Conservation (phyloP, 2,113 vertebrate genomes). For the Heliornis fulica region DNA sequence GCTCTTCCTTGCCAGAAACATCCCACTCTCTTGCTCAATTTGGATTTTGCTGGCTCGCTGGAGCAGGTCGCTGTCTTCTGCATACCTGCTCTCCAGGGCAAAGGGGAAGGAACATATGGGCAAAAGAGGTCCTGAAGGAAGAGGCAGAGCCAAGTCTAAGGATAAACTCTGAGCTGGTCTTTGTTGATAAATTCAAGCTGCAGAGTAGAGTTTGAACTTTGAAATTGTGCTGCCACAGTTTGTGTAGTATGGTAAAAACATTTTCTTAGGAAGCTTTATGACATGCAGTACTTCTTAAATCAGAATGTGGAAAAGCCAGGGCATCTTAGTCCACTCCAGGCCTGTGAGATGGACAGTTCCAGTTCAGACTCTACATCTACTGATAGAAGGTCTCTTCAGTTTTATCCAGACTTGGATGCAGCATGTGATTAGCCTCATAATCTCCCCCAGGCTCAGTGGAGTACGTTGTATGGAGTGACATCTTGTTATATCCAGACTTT, state of each 20-base stretch:
- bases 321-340: not conserved
- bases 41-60: slow-evolving; percentile 31
- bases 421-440: not conserved
- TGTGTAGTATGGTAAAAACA: not conserved
- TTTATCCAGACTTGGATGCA: not conserved
- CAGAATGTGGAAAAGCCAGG: not conserved
- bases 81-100: not conserved
- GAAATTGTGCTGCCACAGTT: not conserved
- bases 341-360: not conserved
- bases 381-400: not conserved
- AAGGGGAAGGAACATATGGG: not conserved
- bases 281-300: not conserved
- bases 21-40: not conserved
- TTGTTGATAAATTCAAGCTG: not conserved
- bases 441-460: not conserved
- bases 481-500: not conserved
- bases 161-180: not conserved
- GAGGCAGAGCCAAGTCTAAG: not conserved
- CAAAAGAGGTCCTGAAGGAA: not conserved
- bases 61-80: not conserved
- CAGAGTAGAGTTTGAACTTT: not conserved
- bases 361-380: not conserved
- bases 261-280: not conserved
- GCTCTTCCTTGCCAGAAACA: not conserved
- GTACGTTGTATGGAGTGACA: not conserved